Evolutionary conservation across 2,888 invertebrate genomes (phyloP).

Genomic region (Heliconius charithonia): DNA sequence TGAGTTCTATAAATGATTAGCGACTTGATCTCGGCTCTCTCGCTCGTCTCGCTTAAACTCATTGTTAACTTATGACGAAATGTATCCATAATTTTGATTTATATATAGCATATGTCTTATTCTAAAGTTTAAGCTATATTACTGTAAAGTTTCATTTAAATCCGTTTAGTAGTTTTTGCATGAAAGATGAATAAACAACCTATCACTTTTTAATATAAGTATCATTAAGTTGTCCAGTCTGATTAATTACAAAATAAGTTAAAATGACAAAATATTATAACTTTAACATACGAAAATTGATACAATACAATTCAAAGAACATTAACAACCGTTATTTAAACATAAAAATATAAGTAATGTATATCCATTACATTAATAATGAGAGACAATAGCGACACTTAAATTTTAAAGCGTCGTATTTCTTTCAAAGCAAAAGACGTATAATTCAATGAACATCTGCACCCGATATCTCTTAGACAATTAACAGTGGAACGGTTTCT

Average conservation of each 20-base stretch:
- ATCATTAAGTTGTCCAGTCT: background rate
- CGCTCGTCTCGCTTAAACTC: no score
- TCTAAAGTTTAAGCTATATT: no score
- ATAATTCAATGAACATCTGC: slow-evolving; percentile 80
- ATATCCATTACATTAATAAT: slow-evolving; percentile 27
- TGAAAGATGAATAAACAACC: no score
- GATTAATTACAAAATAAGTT: background rate
- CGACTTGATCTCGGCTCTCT: no score
- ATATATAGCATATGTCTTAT: no score
- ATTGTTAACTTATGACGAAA: no score
- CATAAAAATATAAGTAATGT: slow-evolving; percentile 1
- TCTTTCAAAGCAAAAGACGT: slow-evolving; percentile 69
- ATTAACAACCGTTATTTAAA: background rate
- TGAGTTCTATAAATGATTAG: background rate
- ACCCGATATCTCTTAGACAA: slow-evolving; percentile 79
- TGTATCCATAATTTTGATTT: no score
- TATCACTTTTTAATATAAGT: no score
- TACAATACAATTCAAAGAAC: background rate
- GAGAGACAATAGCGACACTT: slow-evolving; percentile 61
- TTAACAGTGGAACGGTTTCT: slow-evolving; percentile 72
- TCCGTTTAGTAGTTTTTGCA: no score
- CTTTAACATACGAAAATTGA: background rate
- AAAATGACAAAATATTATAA: background rate
- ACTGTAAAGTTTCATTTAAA: no score
- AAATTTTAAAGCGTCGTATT: slow-evolving; percentile 73